A percentile compares a stretch with the other conserved stretches of the same genome.
phyloP scores from a whole-genome alignment of 2,113 vertebrate genomes.

The Phylloscopus trochilus region DNA sequence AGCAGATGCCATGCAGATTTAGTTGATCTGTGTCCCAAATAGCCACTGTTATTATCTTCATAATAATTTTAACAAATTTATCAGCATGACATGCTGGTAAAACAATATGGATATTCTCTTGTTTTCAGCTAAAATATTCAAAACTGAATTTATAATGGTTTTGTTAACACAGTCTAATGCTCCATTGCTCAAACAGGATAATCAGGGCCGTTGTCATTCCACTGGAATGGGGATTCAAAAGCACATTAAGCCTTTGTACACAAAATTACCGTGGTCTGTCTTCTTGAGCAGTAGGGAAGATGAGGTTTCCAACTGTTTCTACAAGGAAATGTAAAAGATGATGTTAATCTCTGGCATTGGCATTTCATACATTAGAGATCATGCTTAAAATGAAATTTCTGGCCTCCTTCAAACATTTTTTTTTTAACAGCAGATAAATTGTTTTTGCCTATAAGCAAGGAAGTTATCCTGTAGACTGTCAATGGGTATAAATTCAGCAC shows the following conservation, averaged over 20 bases:
- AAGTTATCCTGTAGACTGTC: not conserved
- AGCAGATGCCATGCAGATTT: not conserved
- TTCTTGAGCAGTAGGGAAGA: constrained; percentile 10
- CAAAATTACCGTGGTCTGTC: not conserved
- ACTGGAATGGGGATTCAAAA: not conserved
- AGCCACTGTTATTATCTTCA: not conserved
- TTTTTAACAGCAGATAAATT: not conserved
- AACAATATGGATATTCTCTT: not conserved
- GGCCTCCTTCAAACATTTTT: not conserved
- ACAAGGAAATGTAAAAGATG: not conserved
- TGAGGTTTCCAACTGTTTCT: constrained; percentile 33
- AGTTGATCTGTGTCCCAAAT: not conserved
- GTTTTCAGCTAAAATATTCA: constrained; percentile 2
- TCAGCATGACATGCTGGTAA: not conserved
- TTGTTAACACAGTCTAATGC: not conserved
- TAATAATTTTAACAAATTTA: not conserved
- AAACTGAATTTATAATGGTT: not conserved
- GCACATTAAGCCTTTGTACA: not conserved
- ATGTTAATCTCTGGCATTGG: not conserved
- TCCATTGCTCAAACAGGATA: not conserved
- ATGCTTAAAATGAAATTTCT: not conserved
- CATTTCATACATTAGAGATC: not conserved
- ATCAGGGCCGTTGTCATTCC: not conserved
- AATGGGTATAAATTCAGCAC: not conserved
- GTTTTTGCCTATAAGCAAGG: not conserved